Evolutionary conservation across 1,140 invertebrate genomes (phyloP).

Genomic region (Euborellia annulipes): DNA sequence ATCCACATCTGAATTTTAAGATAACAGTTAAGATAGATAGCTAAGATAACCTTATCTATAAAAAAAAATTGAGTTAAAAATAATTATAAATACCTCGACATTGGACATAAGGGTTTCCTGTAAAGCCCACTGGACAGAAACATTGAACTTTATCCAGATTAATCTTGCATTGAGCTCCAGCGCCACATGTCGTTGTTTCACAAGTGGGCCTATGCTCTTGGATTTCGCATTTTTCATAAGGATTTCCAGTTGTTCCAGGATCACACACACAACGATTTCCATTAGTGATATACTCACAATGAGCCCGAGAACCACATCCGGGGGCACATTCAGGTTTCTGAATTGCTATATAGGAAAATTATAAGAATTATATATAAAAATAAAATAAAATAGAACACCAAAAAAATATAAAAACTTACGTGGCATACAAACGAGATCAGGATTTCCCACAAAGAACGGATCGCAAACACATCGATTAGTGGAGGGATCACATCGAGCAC

Average conservation of each 20-base stretch:
- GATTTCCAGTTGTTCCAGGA: conserved; percentile 67
- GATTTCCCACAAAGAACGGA: conserved; percentile 74
- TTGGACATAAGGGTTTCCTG: conserved; percentile 71
- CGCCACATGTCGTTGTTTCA: conserved; percentile 52
- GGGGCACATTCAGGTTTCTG: conserved; percentile 61
- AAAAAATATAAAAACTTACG: too few species aligned
- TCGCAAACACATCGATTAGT: conserved; percentile 75
- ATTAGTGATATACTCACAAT: conserved; percentile 61
- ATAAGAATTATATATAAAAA: too few species aligned
- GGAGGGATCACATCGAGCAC: conserved; percentile 59
- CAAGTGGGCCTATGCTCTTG: conserved; percentile 48
- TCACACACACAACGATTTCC: conserved; percentile 69
- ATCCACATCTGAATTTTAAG: conserved; percentile 44
- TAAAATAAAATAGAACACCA: too few species aligned
- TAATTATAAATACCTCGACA: conserved; percentile 44
- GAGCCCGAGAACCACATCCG: conserved; percentile 62
- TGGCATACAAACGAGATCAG: conserved; percentile 75
- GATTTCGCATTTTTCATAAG: conserved; percentile 61
- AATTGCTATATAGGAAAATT: conserved; percentile 57
- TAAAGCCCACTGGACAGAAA: conserved; percentile 60
- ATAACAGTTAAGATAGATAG: background rate
- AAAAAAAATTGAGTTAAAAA: background rate
- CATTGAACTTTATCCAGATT: conserved; percentile 59
- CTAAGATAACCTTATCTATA: background rate
- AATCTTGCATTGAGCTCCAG: conserved; percentile 59